A percentile compares a stretch with the other conserved stretches of the same genome.
phyloP scores from a whole-genome alignment of 2,797 vertebrate genomes.

The Hybognathus amarus region DNA sequence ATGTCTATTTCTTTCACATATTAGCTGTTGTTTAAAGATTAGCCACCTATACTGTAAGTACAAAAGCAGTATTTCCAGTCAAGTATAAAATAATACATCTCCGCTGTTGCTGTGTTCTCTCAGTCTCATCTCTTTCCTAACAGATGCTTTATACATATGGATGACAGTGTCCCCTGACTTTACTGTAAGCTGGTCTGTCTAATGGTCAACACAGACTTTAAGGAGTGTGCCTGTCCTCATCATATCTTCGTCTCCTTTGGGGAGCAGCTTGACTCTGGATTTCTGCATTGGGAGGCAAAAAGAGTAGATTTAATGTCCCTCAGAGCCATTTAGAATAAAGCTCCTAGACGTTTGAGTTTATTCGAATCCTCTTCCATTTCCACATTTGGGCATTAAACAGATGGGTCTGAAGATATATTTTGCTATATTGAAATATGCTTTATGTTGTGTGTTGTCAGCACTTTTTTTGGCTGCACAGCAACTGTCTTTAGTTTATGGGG shows the following conservation, averaged over 20 bases:
- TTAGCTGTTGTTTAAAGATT: constrained; percentile 32
- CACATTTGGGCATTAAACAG: constrained; percentile 32
- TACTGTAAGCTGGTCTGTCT: constrained; percentile 34
- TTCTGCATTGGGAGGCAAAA: constrained; percentile 39
- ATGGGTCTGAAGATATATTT: constrained; percentile 36
- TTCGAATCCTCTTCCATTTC: constrained; percentile 28
- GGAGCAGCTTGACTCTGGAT: constrained; percentile 42
- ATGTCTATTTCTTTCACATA: constrained; percentile 19
- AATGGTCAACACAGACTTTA: constrained; percentile 55
- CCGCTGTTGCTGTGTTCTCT: constrained; percentile 9
- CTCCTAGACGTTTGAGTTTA: constrained; percentile 28
- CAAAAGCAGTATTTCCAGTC: constrained; percentile 30
- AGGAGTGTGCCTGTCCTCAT: constrained; percentile 34
- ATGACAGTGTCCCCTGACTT: not conserved
- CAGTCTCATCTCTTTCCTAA: not conserved
- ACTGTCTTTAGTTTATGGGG: constrained; percentile 12
- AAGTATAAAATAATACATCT: not conserved
- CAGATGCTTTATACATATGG: constrained; percentile 53
- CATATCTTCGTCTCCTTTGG: constrained; percentile 37
- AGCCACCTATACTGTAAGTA: not conserved
- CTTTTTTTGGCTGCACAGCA: constrained; percentile 11
- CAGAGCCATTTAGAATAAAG: constrained; percentile 15
- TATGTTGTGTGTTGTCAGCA: constrained; percentile 25
- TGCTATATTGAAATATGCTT: constrained; percentile 28
- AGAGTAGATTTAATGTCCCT: constrained; percentile 40